Evolutionary conservation across 2,113 vertebrate genomes (phyloP).

Genomic region (Stomatorhinus ivindoensis): DNA sequence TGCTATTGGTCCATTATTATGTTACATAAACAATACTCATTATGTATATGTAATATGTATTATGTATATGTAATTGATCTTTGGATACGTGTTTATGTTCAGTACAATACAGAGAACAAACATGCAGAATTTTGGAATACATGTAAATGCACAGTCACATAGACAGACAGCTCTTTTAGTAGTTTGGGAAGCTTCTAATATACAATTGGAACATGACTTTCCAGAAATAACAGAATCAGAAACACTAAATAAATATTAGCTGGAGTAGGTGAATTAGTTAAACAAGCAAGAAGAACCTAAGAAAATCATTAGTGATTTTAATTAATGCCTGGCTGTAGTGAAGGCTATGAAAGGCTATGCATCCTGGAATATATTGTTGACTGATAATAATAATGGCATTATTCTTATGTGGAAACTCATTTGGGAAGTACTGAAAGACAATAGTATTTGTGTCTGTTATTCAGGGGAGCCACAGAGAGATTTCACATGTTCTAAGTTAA

Average conservation of each 20-base stretch:
- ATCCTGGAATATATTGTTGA: neutral
- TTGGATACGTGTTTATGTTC: no score
- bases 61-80: no score
- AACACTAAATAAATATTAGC: neutral
- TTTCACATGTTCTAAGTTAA: neutral
- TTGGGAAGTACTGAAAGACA: neutral
- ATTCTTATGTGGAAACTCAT: neutral
- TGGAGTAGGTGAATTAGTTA: neutral
- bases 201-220: neutral
- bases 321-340: neutral
- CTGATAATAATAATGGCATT: neutral
- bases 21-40: no score
- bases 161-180: no score
- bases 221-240: neutral
- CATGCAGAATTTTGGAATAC: no score
- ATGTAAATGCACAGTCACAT: no score
- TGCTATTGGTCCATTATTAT: no score
- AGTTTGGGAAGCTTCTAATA: no score
- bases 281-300: neutral
- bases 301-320: neutral
- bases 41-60: no score
- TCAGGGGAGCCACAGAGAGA: neutral
- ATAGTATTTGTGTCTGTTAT: neutral
- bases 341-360: neutral
- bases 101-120: no score